Base-by-base conservation (phyloP, 2,113 vertebrate genomes). In the Strigops habroptila region DNA sequence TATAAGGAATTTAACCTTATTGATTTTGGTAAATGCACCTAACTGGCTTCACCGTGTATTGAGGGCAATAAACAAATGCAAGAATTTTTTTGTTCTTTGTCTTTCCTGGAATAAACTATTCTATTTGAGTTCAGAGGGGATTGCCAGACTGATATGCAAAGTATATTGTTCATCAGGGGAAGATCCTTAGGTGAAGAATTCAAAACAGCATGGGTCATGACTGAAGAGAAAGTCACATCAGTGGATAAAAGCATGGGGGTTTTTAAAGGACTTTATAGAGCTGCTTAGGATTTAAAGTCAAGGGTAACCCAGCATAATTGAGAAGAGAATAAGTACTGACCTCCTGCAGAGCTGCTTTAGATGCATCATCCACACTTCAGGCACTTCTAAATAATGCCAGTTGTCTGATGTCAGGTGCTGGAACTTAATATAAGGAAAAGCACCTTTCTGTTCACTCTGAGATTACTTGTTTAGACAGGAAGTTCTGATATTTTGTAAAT, bases 231-330 rank as follows among this genome's bases (percentile, higher is more conserved):
- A 37, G 44, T 81, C 24, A 10, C 43, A 49, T 88, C 37, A 41
- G n/a, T 70, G 51, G 49, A 41, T 68, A 76, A 74, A 86, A 69
- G n/a, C 24, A 10, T 57, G 16, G 28, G 35, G 2, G 39, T 71
- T 76, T 59, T 79, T 63, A 41, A 63, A 80, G 22, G 67, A 12
- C 31, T 87, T 65, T 9, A n/a, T 46, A 74, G 57, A 87, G 27
- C 51, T 94, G 53, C 7, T 83, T 81, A 65, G 64, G 23, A 90
- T 94, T 93, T 83, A 77, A 94, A 92, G 68, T 90, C 59, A 80
- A 91, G 91, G 41, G 30, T 91, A 94, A 86, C 53, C 9, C 59
- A 74, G 41, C 57, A 23, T 88, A 88, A 77, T 0, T 90, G 85
- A 80, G 78, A 91, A 62, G 18, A 82, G 17, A 51, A 0, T 57